Evolutionary conservation across 2,113 vertebrate species (phyloP), one percentile per base, ranked within the genome.

Genomic region (Chloropsis cyanopogon): DNA sequence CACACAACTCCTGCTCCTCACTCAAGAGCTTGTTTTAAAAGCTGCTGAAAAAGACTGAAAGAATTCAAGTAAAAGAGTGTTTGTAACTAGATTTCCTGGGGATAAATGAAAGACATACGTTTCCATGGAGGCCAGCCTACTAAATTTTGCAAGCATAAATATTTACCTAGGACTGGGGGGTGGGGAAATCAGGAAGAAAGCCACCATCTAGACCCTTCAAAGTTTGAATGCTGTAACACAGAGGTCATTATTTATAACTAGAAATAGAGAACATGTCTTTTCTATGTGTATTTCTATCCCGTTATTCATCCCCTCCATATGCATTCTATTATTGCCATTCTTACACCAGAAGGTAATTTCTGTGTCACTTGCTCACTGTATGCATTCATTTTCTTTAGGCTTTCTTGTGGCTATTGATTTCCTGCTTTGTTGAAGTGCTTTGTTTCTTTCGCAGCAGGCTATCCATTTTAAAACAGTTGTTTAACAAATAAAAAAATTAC

Each of bases 341-440:
- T 92, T 90, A 41, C 41, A 94, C 68, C 79, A 95, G 66, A 97
- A 94, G 96, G 96, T 90, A 92, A 94, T 82, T 93, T 86, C 49
- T 87, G 5, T 96, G 72, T 93, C 85, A 95, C 79, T 93, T 84
- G 84, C 66, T 95, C 49, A 87, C 73, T 92, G 50, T 75, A 95
- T 69, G 41, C 81, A 95, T 96, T 96, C 63, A 96, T 86, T 96
- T 84, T 86, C 82, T 96, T 96, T 73, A 80, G 68, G 66, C 88
- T 96, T 98, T 97, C 83, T 95, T 87, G 71, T 76, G 88, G 80
- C 94, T 97, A 94, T 95, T 96, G 96, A 97, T 97, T 97, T 96
- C 96, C 95, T 96, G 94, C 76, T 96, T 92, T 95, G 64, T 8
- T 83, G 87, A 90, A 96, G 93, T 94, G 63, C 86, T 95, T 95